These are phyloP conservation scores for Dendroctonus ponderosae DNA, from an alignment of 1,140 invertebrate species.

Conservation along the genomic window DNA sequence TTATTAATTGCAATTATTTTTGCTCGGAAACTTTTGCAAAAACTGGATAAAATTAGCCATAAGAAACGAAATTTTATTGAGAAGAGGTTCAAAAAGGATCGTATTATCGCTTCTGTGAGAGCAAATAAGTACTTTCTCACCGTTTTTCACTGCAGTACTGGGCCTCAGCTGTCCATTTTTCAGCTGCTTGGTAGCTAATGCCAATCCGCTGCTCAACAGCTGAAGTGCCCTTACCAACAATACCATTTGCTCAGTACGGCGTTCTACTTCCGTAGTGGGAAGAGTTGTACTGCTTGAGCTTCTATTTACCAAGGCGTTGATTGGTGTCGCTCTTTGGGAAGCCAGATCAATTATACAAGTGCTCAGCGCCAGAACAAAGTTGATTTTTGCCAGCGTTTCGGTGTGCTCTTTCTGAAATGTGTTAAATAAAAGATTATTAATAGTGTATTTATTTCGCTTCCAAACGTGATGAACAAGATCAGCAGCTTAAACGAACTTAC, in stretches of 20 bases:
- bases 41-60: too few species aligned
- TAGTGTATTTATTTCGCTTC: background rate
- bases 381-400: constrained; percentile 89
- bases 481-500: constrained; percentile 50
- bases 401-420: constrained; percentile 78
- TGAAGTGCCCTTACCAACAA: constrained; percentile 86
- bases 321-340: constrained; percentile 69
- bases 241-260: constrained; percentile 85
- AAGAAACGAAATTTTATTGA: too few species aligned
- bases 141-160: constrained; percentile 85
- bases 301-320: constrained; percentile 58
- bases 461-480: background rate
- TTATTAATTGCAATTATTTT: too few species aligned
- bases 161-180: constrained; percentile 80
- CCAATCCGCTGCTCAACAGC: constrained; percentile 87
- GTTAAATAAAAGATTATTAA: constrained; percentile 4
- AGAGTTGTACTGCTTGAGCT: constrained; percentile 44
- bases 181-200: constrained; percentile 86
- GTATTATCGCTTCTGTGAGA: too few species aligned
- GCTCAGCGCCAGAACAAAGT: constrained; percentile 87
- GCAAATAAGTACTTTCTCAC: constrained; percentile 55
- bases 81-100: too few species aligned
- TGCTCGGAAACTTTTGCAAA: too few species aligned
- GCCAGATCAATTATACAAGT: constrained; percentile 89
- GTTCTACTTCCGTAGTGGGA: constrained; percentile 49